Conservation (phyloP, 2,113 vertebrate species). For the Zosterops borbonicus region DNA sequence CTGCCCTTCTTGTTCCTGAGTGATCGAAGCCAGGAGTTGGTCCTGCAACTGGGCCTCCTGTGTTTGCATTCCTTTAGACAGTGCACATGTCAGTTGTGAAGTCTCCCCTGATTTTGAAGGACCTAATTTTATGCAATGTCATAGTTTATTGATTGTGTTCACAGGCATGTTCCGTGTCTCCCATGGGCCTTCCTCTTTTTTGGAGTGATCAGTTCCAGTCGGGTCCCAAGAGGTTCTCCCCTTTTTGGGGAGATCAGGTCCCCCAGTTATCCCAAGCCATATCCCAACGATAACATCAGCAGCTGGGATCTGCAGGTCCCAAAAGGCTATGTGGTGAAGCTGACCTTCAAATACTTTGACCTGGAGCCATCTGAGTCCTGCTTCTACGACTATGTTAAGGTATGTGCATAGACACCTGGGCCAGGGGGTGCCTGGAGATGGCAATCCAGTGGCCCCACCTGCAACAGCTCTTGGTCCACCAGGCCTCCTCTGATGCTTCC, state of each 20-base stretch:
- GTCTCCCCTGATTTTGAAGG: background rate
- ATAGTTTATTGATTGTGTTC: background rate
- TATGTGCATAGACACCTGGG: constrained; percentile 32
- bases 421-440: background rate
- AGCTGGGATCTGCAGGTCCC: constrained; percentile 82
- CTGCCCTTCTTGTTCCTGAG: background rate
- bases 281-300: constrained; percentile 75
- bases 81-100: background rate
- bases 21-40: background rate
- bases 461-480: background rate
- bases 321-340: constrained; percentile 81
- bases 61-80: background rate
- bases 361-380: constrained; percentile 85
- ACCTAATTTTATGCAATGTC: background rate
- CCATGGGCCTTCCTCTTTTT: constrained; percentile 20
- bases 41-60: background rate
- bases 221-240: background rate
- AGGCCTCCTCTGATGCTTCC: background rate
- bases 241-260: constrained; percentile 82
- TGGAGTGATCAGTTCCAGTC: background rate
- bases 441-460: background rate
- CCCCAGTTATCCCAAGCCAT: constrained; percentile 84
- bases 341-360: constrained; percentile 87
- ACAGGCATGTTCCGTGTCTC: constrained; percentile 54
- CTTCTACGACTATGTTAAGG: constrained; percentile 88